These are phyloP conservation scores for Dendrocincla tyrannina DNA, from an alignment of 2,797 vertebrate genomes.

Conservation along the genomic window DNA sequence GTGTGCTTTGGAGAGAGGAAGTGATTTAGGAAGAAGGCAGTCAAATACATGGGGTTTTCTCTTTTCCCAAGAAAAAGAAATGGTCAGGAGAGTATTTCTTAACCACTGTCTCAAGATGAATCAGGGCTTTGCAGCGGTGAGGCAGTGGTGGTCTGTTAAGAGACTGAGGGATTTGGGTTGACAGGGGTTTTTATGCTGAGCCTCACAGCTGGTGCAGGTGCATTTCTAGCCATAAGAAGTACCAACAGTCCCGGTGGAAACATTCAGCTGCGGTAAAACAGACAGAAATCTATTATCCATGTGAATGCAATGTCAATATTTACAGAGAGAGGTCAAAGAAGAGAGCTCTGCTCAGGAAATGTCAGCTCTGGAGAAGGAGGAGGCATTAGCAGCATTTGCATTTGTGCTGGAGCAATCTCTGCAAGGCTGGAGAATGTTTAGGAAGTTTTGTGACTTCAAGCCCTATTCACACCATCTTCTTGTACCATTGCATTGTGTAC, in stretches of 20 bases:
- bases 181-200: slow-evolving; percentile 41
- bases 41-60: background rate
- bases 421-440: slow-evolving; percentile 55
- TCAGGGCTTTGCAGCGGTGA: background rate
- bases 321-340: slow-evolving; percentile 81
- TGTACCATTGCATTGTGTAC: fast-evolving
- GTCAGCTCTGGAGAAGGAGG: slow-evolving; percentile 67
- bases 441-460: background rate
- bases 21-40: background rate
- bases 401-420: slow-evolving; percentile 39
- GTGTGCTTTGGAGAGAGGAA: background rate
- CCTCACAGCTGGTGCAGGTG: slow-evolving; percentile 76
- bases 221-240: slow-evolving; percentile 73
- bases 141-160: slow-evolving; percentile 60
- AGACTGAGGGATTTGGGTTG: slow-evolving; percentile 60
- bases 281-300: slow-evolving; percentile 80
- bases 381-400: slow-evolving; percentile 64
- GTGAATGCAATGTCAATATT: slow-evolving; percentile 80
- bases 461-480: background rate
- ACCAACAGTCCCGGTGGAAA: slow-evolving; percentile 74
- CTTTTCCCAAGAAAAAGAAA: slow-evolving; percentile 41
- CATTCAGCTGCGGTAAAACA: slow-evolving; percentile 73
- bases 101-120: slow-evolving; percentile 46
- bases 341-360: slow-evolving; percentile 78
- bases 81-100: slow-evolving; percentile 12